Evolutionary conservation across 2,888 invertebrate species (phyloP).

Genomic region (Leptopterna dolabrata): DNA sequence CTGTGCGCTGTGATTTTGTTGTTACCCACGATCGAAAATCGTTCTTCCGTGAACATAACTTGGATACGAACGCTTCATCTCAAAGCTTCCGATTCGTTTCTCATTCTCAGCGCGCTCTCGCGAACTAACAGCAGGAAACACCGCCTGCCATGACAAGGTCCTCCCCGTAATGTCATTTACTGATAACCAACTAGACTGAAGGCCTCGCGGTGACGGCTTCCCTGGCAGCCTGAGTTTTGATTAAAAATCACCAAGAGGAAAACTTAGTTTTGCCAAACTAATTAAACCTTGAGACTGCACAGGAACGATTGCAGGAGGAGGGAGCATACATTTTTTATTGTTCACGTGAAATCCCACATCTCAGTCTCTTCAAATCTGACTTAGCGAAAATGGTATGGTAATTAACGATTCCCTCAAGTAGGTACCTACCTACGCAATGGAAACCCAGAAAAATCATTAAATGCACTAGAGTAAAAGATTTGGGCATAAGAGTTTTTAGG

Average conservation of each 20-base stretch:
- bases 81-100: background rate
- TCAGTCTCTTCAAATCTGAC: too few relatives aligned
- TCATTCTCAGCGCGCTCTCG: background rate
- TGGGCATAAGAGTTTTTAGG: too few relatives aligned
- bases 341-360: too few relatives aligned
- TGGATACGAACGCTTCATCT: background rate
- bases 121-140: background rate
- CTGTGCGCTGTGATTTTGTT: too few relatives aligned
- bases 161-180: conserved; percentile 7
- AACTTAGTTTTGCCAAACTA: background rate
- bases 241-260: background rate
- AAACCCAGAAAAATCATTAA: too few relatives aligned
- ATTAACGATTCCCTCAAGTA: too few relatives aligned
- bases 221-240: background rate
- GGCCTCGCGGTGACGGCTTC: background rate
- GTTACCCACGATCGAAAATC: too few relatives aligned
- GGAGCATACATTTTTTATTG: too few relatives aligned
- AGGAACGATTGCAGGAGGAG: too few relatives aligned
- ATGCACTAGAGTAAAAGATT: too few relatives aligned
- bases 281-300: background rate
- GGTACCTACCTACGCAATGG: too few relatives aligned
- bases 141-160: background rate
- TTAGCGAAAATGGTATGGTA: too few relatives aligned
- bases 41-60: background rate
- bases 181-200: background rate